Percentiles rank a stretch among this genome's conserved stretches.
Conservation (phyloP, 2,888 invertebrate genomes). For the Stenodera caucasica region DNA sequence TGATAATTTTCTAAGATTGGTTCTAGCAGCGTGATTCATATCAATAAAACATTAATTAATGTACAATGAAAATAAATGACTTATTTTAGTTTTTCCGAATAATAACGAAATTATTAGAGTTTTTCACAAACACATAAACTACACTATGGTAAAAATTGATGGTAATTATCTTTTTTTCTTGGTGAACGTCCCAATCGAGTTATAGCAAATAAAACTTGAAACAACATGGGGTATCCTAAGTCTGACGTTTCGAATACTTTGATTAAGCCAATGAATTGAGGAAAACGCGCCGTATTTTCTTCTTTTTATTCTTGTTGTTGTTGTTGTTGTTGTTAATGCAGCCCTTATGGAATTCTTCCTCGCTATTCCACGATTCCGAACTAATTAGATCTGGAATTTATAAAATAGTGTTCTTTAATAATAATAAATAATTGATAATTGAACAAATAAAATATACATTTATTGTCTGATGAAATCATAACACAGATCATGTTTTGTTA, state of each 20-base stretch:
- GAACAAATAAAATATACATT: neutral
- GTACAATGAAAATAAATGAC: too few species aligned
- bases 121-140: constrained; percentile 4
- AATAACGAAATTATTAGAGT: too few species aligned
- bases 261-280: constrained; percentile 16
- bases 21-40: constrained; percentile 52
- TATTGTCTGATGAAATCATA: constrained; percentile 11
- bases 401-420: too few species aligned
- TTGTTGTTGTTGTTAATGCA: too few species aligned
- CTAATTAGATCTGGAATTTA: neutral
- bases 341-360: too few species aligned
- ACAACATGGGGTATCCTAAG: constrained; percentile 54
- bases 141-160: constrained; percentile 22
- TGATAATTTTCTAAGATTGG: constrained; percentile 70
- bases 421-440: too few species aligned
- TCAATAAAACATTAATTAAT: constrained; percentile 20
- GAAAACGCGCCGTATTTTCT: constrained; percentile 10
- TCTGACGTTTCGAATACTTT: constrained; percentile 46
- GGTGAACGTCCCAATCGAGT: constrained; percentile 54
- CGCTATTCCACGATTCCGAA: neutral
- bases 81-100: too few species aligned
- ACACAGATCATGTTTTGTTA: constrained; percentile 10
- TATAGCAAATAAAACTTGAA: constrained; percentile 52
- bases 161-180: constrained; percentile 49
- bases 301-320: neutral